These are phyloP conservation scores for Corvus hawaiiensis DNA, from an alignment of 2,113 vertebrate species.

Conservation along the genomic window DNA sequence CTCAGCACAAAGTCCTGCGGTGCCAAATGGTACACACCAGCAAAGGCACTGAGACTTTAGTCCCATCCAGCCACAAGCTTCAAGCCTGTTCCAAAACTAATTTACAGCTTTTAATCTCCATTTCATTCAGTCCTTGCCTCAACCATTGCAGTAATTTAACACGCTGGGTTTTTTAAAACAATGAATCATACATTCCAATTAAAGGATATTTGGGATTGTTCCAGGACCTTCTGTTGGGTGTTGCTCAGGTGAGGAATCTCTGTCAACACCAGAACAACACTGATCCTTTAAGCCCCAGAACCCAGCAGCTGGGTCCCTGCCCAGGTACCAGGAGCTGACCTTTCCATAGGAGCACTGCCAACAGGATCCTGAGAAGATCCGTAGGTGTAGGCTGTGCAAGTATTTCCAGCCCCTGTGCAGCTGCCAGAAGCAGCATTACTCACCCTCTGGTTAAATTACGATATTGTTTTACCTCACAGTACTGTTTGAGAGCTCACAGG, in stretches of 20 bases:
- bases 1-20: background rate
- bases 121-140: background rate
- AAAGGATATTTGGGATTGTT: background rate
- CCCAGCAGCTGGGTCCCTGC: background rate
- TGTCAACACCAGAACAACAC: background rate
- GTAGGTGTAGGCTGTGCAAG: background rate
- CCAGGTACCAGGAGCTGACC: background rate
- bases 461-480: background rate
- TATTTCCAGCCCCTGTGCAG: background rate
- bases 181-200: accelerated
- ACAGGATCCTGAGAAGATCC: background rate
- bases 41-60: background rate
- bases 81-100: background rate
- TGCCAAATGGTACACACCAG: background rate
- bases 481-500: background rate
- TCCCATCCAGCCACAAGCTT: background rate
- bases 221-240: background rate
- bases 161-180: accelerated
- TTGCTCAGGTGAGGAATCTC: background rate
- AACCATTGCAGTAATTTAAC: background rate
- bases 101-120: background rate
- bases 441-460: background rate
- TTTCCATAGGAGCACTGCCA: background rate
- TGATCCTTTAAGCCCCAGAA: background rate
- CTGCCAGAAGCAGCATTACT: background rate